phyloP scores from a whole-genome alignment of 2,888 invertebrate species.

The Steinernema scapterisci region DNA sequence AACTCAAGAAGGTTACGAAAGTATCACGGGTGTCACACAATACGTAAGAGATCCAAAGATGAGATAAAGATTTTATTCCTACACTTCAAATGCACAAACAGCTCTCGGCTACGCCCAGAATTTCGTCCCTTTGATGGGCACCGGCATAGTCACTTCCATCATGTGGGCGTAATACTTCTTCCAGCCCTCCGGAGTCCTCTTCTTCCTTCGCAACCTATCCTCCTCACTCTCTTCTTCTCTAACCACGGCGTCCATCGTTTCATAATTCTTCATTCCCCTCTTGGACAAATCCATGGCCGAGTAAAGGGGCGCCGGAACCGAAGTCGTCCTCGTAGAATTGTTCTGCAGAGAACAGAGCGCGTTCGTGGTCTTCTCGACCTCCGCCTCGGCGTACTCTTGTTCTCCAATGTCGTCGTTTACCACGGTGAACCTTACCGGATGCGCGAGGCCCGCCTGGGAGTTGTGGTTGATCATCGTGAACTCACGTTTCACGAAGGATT shows the following conservation, averaged over 20 bases:
- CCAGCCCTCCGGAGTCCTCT: too few relatives aligned
- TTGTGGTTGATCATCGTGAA: constrained; percentile 5
- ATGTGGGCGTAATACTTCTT: too few relatives aligned
- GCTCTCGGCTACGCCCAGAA: too few relatives aligned
- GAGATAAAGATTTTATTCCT: too few relatives aligned
- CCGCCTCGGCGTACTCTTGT: not conserved
- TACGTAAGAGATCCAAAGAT: too few relatives aligned
- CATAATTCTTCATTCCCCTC: not conserved
- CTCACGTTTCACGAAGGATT: not conserved
- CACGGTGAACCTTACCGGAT: not conserved
- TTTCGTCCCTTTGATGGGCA: too few relatives aligned
- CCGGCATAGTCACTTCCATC: too few relatives aligned
- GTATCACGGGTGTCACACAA: too few relatives aligned
- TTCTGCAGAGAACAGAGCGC: constrained; percentile 8
- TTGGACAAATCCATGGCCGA: not conserved
- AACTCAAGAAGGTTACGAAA: too few relatives aligned
- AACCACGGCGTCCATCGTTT: not conserved
- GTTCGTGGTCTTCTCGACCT: not conserved
- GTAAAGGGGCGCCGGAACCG: constrained; percentile 9
- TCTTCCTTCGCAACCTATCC: too few relatives aligned
- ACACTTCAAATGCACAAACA: too few relatives aligned
- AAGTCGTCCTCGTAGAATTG: not conserved
- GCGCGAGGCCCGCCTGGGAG: not conserved
- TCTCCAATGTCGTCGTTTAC: not conserved
- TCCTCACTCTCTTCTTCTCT: too few relatives aligned